These are phyloP conservation scores for Coremacera marginata DNA, from an alignment of 2,888 invertebrate species.

Conservation along the genomic window DNA sequence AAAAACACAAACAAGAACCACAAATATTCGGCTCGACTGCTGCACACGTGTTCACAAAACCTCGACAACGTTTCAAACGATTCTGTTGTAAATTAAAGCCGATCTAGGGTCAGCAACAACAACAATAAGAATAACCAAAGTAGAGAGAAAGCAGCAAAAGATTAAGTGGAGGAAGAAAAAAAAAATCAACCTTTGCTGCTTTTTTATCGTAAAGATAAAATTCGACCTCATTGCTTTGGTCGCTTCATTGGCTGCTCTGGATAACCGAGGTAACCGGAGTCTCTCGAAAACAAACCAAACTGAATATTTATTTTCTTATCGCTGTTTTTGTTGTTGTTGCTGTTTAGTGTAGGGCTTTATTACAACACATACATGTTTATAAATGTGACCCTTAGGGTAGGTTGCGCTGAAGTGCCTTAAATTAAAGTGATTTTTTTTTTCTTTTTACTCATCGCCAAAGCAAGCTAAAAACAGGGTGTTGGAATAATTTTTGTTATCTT, in stretches of 20 bases:
- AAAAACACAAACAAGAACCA: conserved; percentile 6
- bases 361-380: no score
- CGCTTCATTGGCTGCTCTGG: conserved; percentile 14
- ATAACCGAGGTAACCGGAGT: conserved; percentile 31
- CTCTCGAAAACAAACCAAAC: neutral
- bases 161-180: neutral
- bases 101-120: conserved; percentile 17
- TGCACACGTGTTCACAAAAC: conserved; percentile 37
- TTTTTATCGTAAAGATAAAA: conserved; percentile 25
- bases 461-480: neutral
- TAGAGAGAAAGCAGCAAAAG: neutral
- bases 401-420: conserved; percentile 1
- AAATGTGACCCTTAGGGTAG: conserved; percentile 1
- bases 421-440: neutral
- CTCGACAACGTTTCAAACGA: conserved; percentile 12
- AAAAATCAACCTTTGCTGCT: neutral
- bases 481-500: neutral
- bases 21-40: neutral
- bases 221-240: conserved; percentile 34
- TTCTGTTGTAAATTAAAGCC: conserved; percentile 30
- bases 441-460: neutral
- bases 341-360: neutral
- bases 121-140: neutral
- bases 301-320: neutral
- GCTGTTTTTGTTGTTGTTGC: neutral